Evolutionary conservation across 2,888 invertebrate species (phyloP).

Genomic region (Drosophila birchii): DNA sequence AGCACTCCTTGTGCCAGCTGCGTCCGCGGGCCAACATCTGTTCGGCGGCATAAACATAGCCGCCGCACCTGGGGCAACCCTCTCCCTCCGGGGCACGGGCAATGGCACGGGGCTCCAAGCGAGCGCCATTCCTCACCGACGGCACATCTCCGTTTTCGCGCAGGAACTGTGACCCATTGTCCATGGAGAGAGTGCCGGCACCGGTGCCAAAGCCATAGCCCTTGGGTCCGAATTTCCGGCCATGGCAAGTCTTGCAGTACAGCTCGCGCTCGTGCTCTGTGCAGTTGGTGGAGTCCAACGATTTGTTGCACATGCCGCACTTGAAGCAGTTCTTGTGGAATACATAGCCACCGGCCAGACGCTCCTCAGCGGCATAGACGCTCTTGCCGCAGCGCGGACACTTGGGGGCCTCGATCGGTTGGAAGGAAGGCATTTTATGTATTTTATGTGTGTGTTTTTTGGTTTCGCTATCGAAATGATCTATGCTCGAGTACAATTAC

Average conservation of each 20-base stretch:
- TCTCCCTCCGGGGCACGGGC: slow-evolving; percentile 94
- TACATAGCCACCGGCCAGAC: slow-evolving; percentile 70
- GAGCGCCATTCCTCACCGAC: slow-evolving; percentile 87
- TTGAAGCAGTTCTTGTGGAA: slow-evolving; percentile 80
- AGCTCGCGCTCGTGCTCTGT: slow-evolving; percentile 72
- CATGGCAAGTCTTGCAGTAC: slow-evolving; percentile 72
- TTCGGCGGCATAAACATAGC: slow-evolving; percentile 98
- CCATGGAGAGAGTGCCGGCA: slow-evolving; percentile 75
- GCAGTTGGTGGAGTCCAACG: slow-evolving; percentile 73
- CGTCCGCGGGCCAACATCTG: slow-evolving; percentile 89
- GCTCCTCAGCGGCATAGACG: slow-evolving; percentile 73
- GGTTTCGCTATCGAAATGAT: slow-evolving; percentile 48
- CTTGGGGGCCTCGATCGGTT: slow-evolving; percentile 74
- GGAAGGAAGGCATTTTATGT: slow-evolving; percentile 67
- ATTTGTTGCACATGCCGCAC: slow-evolving; percentile 78
- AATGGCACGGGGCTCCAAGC: slow-evolving; percentile 89
- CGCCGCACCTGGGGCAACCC: slow-evolving; percentile 96
- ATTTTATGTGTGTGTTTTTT: slow-evolving; percentile 14
- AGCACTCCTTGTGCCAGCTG: slow-evolving; percentile 95
- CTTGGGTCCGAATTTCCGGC: slow-evolving; percentile 71
- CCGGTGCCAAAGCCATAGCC: slow-evolving; percentile 73
- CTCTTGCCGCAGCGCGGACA: slow-evolving; percentile 74
- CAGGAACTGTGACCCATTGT: slow-evolving; percentile 73
- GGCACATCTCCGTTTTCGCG: slow-evolving; percentile 66
- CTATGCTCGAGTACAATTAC: slow-evolving; percentile 48